phyloP scores from a whole-genome alignment of 2,113 vertebrate genomes.

The Lycaon pictus region DNA sequence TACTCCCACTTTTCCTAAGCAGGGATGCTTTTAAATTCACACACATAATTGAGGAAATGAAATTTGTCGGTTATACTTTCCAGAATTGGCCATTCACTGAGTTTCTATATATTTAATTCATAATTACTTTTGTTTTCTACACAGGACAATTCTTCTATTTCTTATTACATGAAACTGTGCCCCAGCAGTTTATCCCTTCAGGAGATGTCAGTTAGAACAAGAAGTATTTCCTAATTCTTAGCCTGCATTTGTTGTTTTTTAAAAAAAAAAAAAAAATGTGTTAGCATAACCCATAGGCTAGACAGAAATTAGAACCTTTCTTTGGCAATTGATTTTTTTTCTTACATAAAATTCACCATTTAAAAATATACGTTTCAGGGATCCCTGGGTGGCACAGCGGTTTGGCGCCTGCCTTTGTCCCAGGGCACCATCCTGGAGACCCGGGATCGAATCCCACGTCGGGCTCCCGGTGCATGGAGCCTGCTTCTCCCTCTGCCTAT shows the following conservation, averaged over 20 bases:
- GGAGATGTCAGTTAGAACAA: conserved; percentile 38
- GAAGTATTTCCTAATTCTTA: conserved; percentile 54
- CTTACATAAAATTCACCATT: not conserved
- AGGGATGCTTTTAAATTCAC: conserved; percentile 32
- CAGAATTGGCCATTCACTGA: conserved; percentile 8
- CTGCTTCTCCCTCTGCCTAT: too few relatives aligned
- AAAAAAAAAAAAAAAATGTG: not conserved
- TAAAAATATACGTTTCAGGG: not conserved
- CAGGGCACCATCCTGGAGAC: too few relatives aligned
- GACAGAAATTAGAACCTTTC: not conserved
- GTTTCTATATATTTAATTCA: not conserved
- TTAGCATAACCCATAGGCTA: not conserved
- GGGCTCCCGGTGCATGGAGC: too few relatives aligned
- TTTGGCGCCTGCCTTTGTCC: too few relatives aligned
- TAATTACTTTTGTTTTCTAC: conserved; percentile 68
- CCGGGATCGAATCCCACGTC: too few relatives aligned
- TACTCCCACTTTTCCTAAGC: not conserved
- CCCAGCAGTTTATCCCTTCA: conserved; percentile 47
- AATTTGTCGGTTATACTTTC: not conserved
- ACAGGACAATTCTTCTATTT: conserved; percentile 21
- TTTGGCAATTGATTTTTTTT: not conserved
- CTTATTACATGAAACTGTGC: conserved; percentile 47
- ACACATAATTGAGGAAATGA: conserved; percentile 13
- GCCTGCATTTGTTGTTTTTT: not conserved
- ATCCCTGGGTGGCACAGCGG: too few relatives aligned